A percentile compares a stretch with the other conserved stretches of the same genome.
phyloP scores from a whole-genome alignment of 2,797 vertebrate genomes.

The Anomalospiza imberbis region DNA sequence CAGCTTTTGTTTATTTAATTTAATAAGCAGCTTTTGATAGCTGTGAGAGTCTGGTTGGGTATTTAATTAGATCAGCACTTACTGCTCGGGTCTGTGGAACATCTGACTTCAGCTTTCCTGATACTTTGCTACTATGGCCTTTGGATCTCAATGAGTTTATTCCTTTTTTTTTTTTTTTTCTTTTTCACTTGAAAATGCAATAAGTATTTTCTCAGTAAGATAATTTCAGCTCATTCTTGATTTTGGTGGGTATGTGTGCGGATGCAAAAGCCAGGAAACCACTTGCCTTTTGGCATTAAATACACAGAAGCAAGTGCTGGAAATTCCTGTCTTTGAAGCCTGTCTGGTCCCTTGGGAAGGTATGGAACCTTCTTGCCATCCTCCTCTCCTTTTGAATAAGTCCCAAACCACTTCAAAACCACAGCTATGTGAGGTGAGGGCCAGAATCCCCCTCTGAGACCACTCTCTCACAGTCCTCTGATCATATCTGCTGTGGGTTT shows the following conservation, averaged over 20 bases:
- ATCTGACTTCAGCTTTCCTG: not conserved
- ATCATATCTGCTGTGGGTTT: rapidly evolving
- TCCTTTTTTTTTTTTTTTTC: not conserved
- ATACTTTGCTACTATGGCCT: not conserved
- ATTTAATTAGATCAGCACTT: conserved; percentile 67
- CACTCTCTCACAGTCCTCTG: not conserved
- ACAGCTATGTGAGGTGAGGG: rapidly evolving
- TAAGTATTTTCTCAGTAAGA: not conserved
- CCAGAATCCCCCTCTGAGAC: not conserved
- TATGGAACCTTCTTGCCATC: not conserved
- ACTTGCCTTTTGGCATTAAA: not conserved
- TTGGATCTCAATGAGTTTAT: not conserved
- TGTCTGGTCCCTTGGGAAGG: not conserved
- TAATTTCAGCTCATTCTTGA: not conserved
- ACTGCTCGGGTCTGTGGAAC: not conserved
- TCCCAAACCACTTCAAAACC: not conserved
- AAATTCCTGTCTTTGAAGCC: not conserved
- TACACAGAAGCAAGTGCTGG: not conserved
- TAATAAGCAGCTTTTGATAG: conserved; percentile 57
- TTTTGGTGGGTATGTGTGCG: not conserved
- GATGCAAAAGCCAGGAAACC: not conserved
- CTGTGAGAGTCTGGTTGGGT: conserved; percentile 44
- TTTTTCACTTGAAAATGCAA: not conserved
- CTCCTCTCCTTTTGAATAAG: not conserved
- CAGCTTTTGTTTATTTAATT: conserved; percentile 69